These are phyloP conservation scores for Festucalex cinctus DNA, from an alignment of 2,113 vertebrate species.

Conservation along the genomic window DNA sequence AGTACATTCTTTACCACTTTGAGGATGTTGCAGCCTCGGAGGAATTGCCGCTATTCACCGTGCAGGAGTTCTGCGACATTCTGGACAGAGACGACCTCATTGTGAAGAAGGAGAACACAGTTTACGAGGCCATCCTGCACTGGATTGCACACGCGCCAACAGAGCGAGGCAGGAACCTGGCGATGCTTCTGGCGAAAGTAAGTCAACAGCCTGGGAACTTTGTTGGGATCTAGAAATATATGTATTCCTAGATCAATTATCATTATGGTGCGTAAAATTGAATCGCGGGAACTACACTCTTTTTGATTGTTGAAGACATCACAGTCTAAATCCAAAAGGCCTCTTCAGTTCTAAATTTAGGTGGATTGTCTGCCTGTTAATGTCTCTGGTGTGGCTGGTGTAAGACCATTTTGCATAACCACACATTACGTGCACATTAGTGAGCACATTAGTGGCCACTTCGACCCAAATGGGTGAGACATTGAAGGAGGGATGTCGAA, in stretches of 20 bases:
- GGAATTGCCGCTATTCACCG: conserved; percentile 75
- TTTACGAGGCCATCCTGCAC: conserved; percentile 29
- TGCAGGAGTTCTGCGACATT: conserved; percentile 68
- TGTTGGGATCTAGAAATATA: background rate
- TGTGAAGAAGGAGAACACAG: conserved; percentile 26
- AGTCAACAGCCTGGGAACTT: conserved; percentile 1
- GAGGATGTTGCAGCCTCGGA: conserved; percentile 60
- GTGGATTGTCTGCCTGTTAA: too few relatives aligned
- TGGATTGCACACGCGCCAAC: conserved; percentile 23
- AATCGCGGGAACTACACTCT: background rate
- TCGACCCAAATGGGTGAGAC: too few relatives aligned
- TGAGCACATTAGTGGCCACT: background rate
- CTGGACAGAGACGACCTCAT: conserved; percentile 53
- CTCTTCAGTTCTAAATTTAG: background rate
- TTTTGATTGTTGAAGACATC: background rate
- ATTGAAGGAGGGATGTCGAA: too few relatives aligned
- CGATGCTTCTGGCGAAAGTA: conserved; percentile 34
- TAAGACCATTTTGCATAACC: too few relatives aligned
- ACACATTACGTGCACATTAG: background rate
- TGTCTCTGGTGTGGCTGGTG: too few relatives aligned
- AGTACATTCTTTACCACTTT: conserved; percentile 78
- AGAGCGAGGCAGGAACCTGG: conserved; percentile 15
- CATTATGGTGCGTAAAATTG: background rate
- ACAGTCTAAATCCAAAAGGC: background rate
- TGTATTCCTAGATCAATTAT: background rate